Base-by-base conservation (phyloP, 1,140 invertebrate species). In the Drosophila pachea region DNA sequence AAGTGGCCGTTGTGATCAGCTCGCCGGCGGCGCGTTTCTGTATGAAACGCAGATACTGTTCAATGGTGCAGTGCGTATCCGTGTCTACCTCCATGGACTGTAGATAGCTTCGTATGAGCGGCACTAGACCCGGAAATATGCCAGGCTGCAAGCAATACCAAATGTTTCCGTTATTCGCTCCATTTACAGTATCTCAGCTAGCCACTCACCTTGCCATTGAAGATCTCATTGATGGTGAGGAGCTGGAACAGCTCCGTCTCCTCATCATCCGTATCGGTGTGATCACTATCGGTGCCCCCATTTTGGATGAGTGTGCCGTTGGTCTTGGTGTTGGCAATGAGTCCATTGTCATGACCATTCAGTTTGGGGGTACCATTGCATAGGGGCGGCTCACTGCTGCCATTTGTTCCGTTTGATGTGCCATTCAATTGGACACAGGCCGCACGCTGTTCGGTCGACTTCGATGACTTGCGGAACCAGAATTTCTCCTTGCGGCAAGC, bases 1-100 rank as follows among this genome's bases (percentile, higher is more conserved):
- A 99, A 31, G 94, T 91, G 40, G 97, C 97, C 71, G 96, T 96
- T 42, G 97, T 99, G 73, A 93, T 90, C 11, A 96, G 91, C 84
- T 95, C 94, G 70, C 97, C 97, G 71, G 95, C 94, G 7, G 98
- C 97, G 77, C 97, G 92, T 70, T 93, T 92, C 87, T 97, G 94
- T 88, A 99, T 99, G 43, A 99, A 93, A 86, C 95, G 96, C 52
- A 99, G 92, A 91, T 99, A 99, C 90, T 99, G 96, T 89, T 97
- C 95, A 75, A 99, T 96, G 4, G 97, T 98, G 90, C 98, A 99
- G 87, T 97, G 95, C 29, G 97, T 98, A 89, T 98, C 97, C 5
- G 97, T 96, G 91, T 99, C 98, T 47, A 98, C 94, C 89, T 99
- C 97, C 93, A 99, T 96, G 49, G 94, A 94, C 59, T 94, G 94